These are phyloP conservation scores for Chanos chanos DNA, from an alignment of 2,797 vertebrate species.

Conservation along the genomic window DNA sequence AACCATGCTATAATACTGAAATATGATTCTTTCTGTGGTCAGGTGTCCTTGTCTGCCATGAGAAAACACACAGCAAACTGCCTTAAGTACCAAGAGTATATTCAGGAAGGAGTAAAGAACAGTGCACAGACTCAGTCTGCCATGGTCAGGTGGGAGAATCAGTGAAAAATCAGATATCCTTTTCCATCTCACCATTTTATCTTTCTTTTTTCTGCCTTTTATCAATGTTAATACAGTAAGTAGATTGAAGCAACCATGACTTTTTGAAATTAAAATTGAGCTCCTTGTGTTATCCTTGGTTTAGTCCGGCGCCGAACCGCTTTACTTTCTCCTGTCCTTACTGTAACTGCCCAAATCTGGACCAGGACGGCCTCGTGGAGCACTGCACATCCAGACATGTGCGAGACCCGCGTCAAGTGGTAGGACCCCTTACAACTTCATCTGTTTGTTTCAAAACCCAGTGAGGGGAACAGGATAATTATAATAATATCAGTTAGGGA, in stretches of 20 bases:
- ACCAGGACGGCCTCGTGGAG: constrained; percentile 92
- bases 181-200: not conserved
- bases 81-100: constrained; percentile 91
- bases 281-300: not conserved
- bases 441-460: too few species aligned
- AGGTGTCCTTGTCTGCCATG: constrained; percentile 91
- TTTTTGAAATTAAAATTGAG: not conserved
- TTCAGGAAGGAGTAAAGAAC: constrained; percentile 91
- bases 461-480: not conserved
- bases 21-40: constrained; percentile 15
- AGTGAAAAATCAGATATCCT: not conserved
- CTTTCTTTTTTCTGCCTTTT: not conserved
- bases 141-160: constrained; percentile 72
- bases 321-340: constrained; percentile 96
- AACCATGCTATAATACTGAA: not conserved
- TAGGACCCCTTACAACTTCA: too few species aligned
- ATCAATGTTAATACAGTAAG: not conserved
- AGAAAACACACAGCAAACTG: constrained; percentile 85
- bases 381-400: constrained; percentile 88
- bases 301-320: constrained; percentile 89
- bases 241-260: too few species aligned
- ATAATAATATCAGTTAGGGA: not conserved
- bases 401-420: constrained; percentile 88
- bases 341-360: constrained; percentile 90
- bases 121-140: constrained; percentile 84